Percentiles rank a stretch among this genome's conserved stretches.
These are phyloP conservation scores for Paratilapia polleni DNA, from an alignment of 2,113 vertebrate genomes.

Conservation along the genomic window DNA sequence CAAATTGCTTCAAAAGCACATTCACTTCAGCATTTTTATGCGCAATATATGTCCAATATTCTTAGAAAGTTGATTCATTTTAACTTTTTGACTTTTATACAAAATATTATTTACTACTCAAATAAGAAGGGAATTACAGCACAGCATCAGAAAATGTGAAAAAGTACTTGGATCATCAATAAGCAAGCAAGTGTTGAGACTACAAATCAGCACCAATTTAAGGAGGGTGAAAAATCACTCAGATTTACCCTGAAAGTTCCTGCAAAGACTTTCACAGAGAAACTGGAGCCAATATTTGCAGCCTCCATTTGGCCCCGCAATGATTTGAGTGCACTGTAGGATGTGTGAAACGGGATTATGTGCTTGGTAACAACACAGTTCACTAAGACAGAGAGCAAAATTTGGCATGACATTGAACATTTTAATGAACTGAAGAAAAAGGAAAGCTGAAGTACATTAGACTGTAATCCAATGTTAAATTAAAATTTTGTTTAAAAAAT, in stretches of 20 bases:
- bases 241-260: background rate
- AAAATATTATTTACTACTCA: background rate
- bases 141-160: background rate
- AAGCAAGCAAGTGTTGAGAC: background rate
- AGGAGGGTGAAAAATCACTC: background rate
- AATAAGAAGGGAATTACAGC: background rate
- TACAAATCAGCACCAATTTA: background rate
- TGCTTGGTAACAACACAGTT: constrained; percentile 11
- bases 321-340: constrained; percentile 20
- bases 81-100: background rate
- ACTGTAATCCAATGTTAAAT: constrained; percentile 1
- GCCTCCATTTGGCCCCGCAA: background rate
- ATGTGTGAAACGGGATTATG: constrained; percentile 39
- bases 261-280: background rate
- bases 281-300: background rate
- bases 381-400: constrained; percentile 16
- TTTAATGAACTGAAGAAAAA: constrained; percentile 17
- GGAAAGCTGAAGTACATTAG: background rate
- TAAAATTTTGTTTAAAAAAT: background rate
- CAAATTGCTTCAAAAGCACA: constrained; percentile 28
- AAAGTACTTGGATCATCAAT: background rate
- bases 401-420: constrained; percentile 15
- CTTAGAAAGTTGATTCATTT: constrained; percentile 1
- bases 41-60: background rate
- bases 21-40: constrained; percentile 22